Evolutionary conservation across 2,888 invertebrate species (phyloP), one percentile per base, ranked within the genome.

Genomic region (Mesopsocus fuscifrons): DNA sequence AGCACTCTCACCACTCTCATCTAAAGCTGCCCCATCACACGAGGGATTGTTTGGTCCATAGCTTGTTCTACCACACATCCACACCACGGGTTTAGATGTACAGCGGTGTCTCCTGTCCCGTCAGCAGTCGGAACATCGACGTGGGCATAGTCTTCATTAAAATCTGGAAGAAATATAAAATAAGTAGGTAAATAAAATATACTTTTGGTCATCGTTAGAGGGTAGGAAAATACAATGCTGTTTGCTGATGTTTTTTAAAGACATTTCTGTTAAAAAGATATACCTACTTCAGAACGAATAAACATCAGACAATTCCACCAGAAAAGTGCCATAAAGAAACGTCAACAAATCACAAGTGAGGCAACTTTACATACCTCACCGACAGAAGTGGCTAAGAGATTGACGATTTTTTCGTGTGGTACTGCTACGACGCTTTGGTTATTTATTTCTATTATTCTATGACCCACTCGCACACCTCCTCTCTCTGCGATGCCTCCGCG

Each of bases 101-200:
- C 65, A 95, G 84, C 53, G 98, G 98, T 63, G 91, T 89, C 69
- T 98, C 98, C 67, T 98, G 98, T 47, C 98, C 98, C 53, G 98
- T 99, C 58, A 98, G 71, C 60, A 98, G 72, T 57, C 97, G 78
- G 71, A 95, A 98, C 92, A 98, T 98, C 51, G 97, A 97, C 52
- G 98, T 98, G 55, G 98, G 98, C 98, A 99, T 98, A 47, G 98
- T 98, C 69, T 98, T 98, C 97, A 98, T 98, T 55, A 95, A 74
- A 55, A 98, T 98, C 94, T 95, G 72, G 23, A 72, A 69, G 49
- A 49, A 45, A 49, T 44, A 49, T 43, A 43, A 46, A 33, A 18
- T n/a, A n/a, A n/a, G n/a, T n/a, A n/a, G n/a, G n/a, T n/a, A n/a
- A n/a, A n/a, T n/a, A n/a, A n/a, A n/a, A n/a, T n/a, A n/a, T n/a